Base-by-base conservation (phyloP, 2,113 vertebrate species). In the Pelvicachromis taeniatus region DNA sequence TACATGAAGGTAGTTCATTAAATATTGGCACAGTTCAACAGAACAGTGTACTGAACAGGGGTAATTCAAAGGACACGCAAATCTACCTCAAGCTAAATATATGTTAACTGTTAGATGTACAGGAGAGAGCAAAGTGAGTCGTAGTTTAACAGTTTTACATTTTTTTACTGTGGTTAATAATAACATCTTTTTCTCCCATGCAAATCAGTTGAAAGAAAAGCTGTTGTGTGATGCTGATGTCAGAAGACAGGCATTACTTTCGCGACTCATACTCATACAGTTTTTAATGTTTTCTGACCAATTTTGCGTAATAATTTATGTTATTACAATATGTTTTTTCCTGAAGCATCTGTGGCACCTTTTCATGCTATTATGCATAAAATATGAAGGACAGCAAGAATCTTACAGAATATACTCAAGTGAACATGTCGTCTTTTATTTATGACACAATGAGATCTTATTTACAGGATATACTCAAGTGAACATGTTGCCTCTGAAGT, bases 361-460 rank as follows among this genome's bases (percentile, higher is more conserved):
- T 73, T 48, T 48, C 21, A 4, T 48, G 16, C 14, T 29, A 4
- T 29, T 14, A 10, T 75, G 19, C 68, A 50, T 12, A 31, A 50
- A 75, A 50, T 75, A 50, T n/a, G 68, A 50, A 31, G 23, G 38
- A 40, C 13, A 45, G 14, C 65, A 9, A 21, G 35, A 14, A 40
- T 68, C 61, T 68, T 12, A 14, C 35, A 68, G 19, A 35, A 68
- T 38, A 38, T 33, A 63, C 17, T 63, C 4, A 38, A 63, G 10
- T 63, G 2, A 0, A 0, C 33, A n/a, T n/a, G 35, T 63, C 17
- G 2, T 38, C 10, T 63, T 38, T 63, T 38, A 10, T 45, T 45
- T 45, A 3, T 4, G 21, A 45, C 65, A 2, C 38, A 45, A 1
- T 45, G 38, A 70, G n/a, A 12, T 77, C 50, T 1, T n/a, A 58